Conservation (phyloP, 2,888 invertebrate genomes). For the Aricia artaxerxes region DNA sequence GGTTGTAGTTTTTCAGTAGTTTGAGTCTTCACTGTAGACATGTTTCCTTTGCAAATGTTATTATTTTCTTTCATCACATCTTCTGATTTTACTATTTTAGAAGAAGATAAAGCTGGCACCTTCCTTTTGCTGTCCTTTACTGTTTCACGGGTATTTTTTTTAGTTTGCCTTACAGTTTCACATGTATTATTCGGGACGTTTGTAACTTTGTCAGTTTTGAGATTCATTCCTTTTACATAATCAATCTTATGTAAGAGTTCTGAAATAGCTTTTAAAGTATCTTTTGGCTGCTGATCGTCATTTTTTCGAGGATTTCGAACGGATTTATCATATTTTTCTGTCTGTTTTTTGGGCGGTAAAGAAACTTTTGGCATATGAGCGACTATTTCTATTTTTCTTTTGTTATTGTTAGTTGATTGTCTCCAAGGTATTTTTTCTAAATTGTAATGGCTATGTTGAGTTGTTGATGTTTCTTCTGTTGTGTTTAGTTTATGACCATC, state of each 20-base stretch:
- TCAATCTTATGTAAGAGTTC: slow-evolving; percentile 67
- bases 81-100: not conserved
- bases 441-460: not conserved
- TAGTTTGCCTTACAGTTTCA: slow-evolving; percentile 40
- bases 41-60: not conserved
- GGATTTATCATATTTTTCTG: slow-evolving; percentile 49
- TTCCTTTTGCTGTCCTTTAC: not conserved
- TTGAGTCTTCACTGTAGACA: not conserved
- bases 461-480: not conserved
- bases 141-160: not conserved
- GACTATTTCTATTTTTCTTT: slow-evolving; percentile 41
- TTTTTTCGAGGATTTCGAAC: slow-evolving; percentile 50
- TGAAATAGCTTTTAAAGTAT: slow-evolving; percentile 68
- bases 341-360: slow-evolving; percentile 56
- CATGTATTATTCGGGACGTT: slow-evolving; percentile 49
- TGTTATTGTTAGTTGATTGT: slow-evolving; percentile 41
- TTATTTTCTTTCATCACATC: not conserved
- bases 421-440: slow-evolving; percentile 30
- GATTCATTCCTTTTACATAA: slow-evolving; percentile 59
- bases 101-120: not conserved
- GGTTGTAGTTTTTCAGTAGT: not conserved
- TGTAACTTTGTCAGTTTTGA: slow-evolving; percentile 41
- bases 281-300: slow-evolving; percentile 50
- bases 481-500: not conserved
- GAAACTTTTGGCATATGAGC: slow-evolving; percentile 59